phyloP scores from a whole-genome alignment of 2,797 vertebrate species.

The Alcedo atthis region DNA sequence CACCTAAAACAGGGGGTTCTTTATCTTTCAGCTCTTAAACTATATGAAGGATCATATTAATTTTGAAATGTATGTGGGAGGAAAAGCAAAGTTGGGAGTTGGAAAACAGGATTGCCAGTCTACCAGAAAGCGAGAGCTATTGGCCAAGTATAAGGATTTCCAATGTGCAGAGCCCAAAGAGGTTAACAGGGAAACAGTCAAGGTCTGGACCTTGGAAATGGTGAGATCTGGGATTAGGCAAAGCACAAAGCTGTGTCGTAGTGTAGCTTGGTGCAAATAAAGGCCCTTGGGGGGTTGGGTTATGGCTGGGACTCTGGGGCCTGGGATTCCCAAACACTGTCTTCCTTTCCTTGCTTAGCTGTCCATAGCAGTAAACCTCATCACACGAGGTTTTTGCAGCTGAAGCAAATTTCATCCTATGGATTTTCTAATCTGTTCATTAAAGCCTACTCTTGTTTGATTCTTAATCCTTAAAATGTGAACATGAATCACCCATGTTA shows the following conservation, averaged over 20 bases:
- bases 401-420: background rate
- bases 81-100: background rate
- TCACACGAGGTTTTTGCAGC: background rate
- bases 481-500: background rate
- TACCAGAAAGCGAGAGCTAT: background rate
- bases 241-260: background rate
- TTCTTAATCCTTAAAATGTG: slow-evolving; percentile 13
- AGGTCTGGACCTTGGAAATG: background rate
- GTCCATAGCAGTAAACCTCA: background rate
- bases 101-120: background rate
- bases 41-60: background rate
- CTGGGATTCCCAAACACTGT: background rate
- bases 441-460: background rate
- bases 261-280: background rate
- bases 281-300: background rate
- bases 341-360: background rate
- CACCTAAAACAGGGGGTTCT: background rate
- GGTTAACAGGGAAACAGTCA: background rate
- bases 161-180: background rate
- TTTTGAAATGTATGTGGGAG: background rate
- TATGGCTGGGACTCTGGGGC: background rate
- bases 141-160: background rate
- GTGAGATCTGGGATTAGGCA: background rate
- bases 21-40: background rate
- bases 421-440: background rate